Evolutionary conservation across 2,888 invertebrate species (phyloP), one percentile per base, ranked within the genome.

Genomic region (Limenitis arthemis): DNA sequence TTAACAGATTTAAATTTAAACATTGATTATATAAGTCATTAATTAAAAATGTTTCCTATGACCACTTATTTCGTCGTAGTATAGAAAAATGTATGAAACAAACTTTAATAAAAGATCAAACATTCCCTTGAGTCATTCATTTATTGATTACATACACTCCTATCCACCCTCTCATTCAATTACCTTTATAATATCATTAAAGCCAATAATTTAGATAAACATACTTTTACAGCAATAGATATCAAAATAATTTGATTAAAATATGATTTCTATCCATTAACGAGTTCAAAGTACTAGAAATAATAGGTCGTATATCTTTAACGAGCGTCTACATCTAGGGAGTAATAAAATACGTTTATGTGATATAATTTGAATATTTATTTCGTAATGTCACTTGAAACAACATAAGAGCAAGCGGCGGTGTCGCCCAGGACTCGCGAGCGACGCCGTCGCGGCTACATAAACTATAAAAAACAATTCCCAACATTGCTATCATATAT

Each of bases 301-400:
- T 55, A 40, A 49, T 46, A 43, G 44, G 33, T 50, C 55, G 40
- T 53, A 50, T 34, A 48, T 37, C 46, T 36, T 53, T 56, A 56
- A 56, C 55, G 55, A 53, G 40, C 44, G 47, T 8, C 52, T 40
- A 40, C 44, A 49, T 36, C 32, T 34, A 29, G 42, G 49, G 53
- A 51, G 30, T 53, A 80, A 72, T 76, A 65, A 82, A 79, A 78
- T 55, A 42, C 62, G 34, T 60, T 51, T 57, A 47, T 69, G 61
- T 74, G 81, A 82, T 86, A 81, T 80, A 81, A 77, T 84, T 83
- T 81, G 74, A 79, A 82, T 85, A 82, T 85, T 85, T 85, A 84
- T 84, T 84, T 77, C 69, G 75, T 82, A 84, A 86, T 85, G 83
- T 82, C 85, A 83, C 77, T 77, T 71, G 78, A 77, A 81, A 80